phyloP scores from a whole-genome alignment of 2,113 vertebrate genomes.

The Eira barbara region DNA sequence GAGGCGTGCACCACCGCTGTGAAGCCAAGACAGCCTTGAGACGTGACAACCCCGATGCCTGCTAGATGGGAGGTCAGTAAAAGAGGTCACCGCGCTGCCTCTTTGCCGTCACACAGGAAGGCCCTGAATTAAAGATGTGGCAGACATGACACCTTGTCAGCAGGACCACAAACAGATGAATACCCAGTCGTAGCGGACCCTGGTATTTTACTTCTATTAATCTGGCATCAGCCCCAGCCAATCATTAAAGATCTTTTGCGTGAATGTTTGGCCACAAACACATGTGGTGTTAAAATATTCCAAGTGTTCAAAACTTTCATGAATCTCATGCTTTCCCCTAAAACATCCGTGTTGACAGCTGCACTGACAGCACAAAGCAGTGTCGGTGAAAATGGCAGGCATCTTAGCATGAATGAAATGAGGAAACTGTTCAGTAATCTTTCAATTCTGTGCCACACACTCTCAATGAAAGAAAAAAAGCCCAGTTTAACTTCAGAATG shows the following conservation, averaged over 20 bases:
- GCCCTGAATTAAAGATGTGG: background rate
- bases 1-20: fast-evolving
- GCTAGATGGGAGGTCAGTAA: fast-evolving
- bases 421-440: no score
- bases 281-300: background rate
- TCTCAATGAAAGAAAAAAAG: background rate
- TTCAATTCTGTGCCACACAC: background rate
- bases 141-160: background rate
- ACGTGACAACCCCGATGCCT: background rate
- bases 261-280: background rate
- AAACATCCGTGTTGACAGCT: background rate
- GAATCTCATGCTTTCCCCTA: background rate
- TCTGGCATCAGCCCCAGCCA: no score
- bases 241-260: background rate
- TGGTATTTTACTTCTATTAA: background rate
- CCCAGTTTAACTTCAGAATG: background rate
- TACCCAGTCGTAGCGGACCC: fast-evolving
- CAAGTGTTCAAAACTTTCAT: background rate
- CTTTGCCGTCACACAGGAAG: background rate
- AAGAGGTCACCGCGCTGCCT: background rate
- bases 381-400: no score
- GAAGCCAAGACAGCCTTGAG: background rate
- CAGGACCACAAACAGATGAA: background rate
- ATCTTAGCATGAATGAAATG: background rate
- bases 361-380: fast-evolving